These are phyloP conservation scores for Portunus trituberculatus DNA, from an alignment of 1,140 invertebrate species.

Conservation along the genomic window DNA sequence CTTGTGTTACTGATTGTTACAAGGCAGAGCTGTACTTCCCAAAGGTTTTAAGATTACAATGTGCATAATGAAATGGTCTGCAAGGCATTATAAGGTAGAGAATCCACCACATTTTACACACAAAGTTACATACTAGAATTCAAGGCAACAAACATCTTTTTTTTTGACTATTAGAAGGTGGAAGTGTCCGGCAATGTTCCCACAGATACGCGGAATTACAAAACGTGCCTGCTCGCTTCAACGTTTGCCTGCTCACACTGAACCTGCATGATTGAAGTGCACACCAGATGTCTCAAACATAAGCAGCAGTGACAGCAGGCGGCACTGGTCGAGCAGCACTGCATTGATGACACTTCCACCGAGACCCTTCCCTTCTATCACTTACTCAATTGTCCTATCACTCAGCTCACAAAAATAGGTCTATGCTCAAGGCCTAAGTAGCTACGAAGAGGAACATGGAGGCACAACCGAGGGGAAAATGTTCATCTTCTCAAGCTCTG, in stretches of 20 bases:
- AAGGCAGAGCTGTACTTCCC: no score
- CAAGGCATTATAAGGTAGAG: not conserved
- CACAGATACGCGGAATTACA: no score
- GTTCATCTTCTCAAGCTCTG: not conserved
- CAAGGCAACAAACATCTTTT: no score
- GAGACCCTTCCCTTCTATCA: not conserved
- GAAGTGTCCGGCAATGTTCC: no score
- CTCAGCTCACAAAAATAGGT: conserved; percentile 13
- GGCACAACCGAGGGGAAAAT: not conserved
- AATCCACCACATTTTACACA: not conserved
- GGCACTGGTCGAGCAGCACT: not conserved
- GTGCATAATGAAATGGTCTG: not conserved
- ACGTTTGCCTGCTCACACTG: no score
- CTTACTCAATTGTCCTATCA: not conserved
- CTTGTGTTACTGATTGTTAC: no score
- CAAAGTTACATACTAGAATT: not conserved
- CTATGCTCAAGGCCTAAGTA: not conserved
- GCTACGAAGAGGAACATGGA: not conserved
- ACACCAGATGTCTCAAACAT: no score
- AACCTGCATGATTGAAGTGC: no score
- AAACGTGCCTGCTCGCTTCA: no score
- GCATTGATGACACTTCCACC: not conserved
- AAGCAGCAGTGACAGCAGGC: no score
- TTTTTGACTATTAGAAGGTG: no score
- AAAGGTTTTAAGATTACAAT: no score